phyloP scores from a whole-genome alignment of 64 coral and sea anemone species.

The Montipora cactus region DNA sequence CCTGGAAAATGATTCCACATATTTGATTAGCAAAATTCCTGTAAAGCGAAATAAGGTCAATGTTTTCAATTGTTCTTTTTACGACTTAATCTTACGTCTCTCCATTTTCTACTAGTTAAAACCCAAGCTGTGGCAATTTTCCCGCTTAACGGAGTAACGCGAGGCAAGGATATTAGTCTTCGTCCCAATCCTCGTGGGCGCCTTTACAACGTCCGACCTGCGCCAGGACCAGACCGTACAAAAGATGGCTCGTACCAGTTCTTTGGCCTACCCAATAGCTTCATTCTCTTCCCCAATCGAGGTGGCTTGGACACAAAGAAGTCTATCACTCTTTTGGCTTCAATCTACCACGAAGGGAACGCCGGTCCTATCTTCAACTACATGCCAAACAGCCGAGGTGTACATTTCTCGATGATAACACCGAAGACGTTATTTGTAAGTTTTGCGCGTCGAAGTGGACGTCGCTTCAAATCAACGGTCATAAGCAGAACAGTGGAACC shows the following conservation, averaged over 20 bases:
- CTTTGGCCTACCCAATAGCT: constrained; percentile 64
- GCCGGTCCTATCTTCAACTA: constrained; percentile 72
- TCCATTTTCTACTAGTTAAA: neutral
- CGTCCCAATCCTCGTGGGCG: constrained; percentile 47
- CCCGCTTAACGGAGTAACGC: constrained; percentile 60
- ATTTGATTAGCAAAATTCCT: no score
- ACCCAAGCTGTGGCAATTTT: constrained; percentile 65
- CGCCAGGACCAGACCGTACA: constrained; percentile 66
- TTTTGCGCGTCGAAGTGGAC: constrained; percentile 43
- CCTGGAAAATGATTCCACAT: no score
- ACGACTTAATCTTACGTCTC: neutral
- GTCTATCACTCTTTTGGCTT: constrained; percentile 78
- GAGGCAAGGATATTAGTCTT: constrained; percentile 66
- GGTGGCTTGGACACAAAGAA: constrained; percentile 52
- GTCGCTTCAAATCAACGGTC: constrained; percentile 9
- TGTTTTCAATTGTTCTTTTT: neutral
- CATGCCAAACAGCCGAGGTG: constrained; percentile 50
- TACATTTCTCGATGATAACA: constrained; percentile 75
- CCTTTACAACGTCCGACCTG: constrained; percentile 15
- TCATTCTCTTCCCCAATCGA: constrained; percentile 67
- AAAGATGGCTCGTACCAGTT: constrained; percentile 64
- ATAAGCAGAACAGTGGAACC: constrained; percentile 29
- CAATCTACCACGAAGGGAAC: constrained; percentile 64
- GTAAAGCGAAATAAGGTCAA: no score
- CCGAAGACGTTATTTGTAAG: constrained; percentile 51